Evolutionary conservation across 2,797 vertebrate genomes (phyloP).

Genomic region (Enteromius viviparus): DNA sequence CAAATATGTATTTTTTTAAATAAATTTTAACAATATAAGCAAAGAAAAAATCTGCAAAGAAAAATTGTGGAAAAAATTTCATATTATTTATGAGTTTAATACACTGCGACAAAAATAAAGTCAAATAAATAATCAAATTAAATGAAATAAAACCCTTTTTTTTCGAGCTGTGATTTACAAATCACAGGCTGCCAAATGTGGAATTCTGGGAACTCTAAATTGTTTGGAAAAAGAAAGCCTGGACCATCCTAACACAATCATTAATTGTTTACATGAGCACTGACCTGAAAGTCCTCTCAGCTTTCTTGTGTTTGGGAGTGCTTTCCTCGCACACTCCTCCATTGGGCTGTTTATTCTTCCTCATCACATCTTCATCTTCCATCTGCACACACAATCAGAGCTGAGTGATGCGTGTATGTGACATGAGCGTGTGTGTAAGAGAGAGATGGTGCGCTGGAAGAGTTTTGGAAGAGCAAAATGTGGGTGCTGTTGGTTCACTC

Average conservation of each 20-base stretch:
- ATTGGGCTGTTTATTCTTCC: slow-evolving; percentile 88
- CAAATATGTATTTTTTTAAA: not conserved
- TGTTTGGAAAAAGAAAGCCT: slow-evolving; percentile 39
- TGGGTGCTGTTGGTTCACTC: slow-evolving; percentile 8
- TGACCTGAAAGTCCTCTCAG: slow-evolving; percentile 90
- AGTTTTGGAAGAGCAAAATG: slow-evolving; percentile 32
- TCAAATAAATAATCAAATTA: not conserved
- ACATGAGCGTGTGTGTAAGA: not conserved
- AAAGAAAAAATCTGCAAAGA: not conserved
- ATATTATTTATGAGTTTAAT: not conserved
- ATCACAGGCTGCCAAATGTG: slow-evolving; percentile 17
- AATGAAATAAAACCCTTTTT: not conserved
- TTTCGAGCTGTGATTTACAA: slow-evolving; percentile 18
- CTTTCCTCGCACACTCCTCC: slow-evolving; percentile 85
- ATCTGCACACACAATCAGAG: slow-evolving; percentile 71
- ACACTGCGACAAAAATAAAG: not conserved
- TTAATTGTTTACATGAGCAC: slow-evolving; percentile 50
- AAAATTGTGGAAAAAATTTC: not conserved
- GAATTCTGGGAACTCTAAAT: slow-evolving; percentile 30
- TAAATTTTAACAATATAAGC: too few relatives aligned
- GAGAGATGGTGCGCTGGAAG: not conserved
- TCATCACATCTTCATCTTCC: slow-evolving; percentile 80
- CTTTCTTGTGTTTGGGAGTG: slow-evolving; percentile 84
- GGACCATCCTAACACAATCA: slow-evolving; percentile 36
- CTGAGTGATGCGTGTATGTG: slow-evolving; percentile 38